Percentiles rank a stretch among this genome's conserved stretches.
These are phyloP conservation scores for Zeugodacus cucurbitae DNA, from an alignment of 1,140 invertebrate genomes.

Conservation along the genomic window DNA sequence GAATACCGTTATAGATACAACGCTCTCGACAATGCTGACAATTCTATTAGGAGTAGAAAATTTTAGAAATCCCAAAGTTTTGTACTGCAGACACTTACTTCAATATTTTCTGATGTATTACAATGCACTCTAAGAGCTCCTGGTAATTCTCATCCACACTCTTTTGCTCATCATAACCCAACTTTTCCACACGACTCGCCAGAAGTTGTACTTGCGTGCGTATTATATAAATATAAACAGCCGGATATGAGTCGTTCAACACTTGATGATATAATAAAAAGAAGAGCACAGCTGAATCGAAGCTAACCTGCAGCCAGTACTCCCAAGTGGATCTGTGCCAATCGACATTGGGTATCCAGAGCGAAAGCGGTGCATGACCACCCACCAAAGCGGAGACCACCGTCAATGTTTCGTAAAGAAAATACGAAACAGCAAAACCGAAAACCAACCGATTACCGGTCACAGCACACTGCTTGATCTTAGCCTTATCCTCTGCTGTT, in stretches of 20 bases:
- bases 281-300: conserved; percentile 48
- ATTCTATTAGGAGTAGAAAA: background rate
- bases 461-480: conserved; percentile 23
- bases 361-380: conserved; percentile 45
- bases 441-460: conserved; percentile 49
- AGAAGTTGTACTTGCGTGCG: conserved; percentile 47
- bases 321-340: conserved; percentile 29
- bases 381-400: conserved; percentile 48
- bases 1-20: conserved; percentile 53
- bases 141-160: conserved; percentile 43
- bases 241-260: conserved; percentile 48
- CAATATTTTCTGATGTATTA: conserved; percentile 47
- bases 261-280: conserved; percentile 49
- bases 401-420: conserved; percentile 34
- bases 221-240: conserved; percentile 50
- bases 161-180: conserved; percentile 14
- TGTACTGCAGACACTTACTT: conserved; percentile 27
- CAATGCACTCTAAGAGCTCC: conserved; percentile 47
- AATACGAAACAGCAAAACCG: conserved; percentile 44
- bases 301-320: conserved; percentile 47
- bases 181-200: conserved; percentile 41
- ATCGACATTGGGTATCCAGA: background rate
- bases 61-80: background rate
- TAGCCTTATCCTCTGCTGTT: conserved; percentile 23
- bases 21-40: conserved; percentile 40